Evolutionary conservation across 2,113 vertebrate species (phyloP).

Genomic region (Ptyas mucosa): DNA sequence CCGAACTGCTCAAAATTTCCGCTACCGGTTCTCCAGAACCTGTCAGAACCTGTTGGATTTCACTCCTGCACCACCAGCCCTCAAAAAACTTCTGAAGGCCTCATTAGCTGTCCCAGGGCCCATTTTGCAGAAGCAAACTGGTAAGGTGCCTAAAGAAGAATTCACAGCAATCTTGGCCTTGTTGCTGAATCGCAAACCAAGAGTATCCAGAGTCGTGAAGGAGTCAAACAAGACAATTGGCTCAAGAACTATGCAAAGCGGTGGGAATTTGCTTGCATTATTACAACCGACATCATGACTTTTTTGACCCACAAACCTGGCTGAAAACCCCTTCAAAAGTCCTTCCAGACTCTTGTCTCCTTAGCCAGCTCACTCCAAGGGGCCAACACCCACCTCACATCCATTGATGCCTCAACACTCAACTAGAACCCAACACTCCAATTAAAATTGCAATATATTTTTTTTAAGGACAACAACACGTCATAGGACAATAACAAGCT

Average conservation of each 20-base stretch:
- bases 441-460: too few relatives aligned
- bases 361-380: not conserved
- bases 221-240: not conserved
- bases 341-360: not conserved
- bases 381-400: not conserved
- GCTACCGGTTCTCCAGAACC: too few relatives aligned
- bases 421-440: not conserved
- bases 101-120: not conserved
- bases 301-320: not conserved
- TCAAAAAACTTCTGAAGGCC: not conserved
- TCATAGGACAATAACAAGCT: not conserved
- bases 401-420: not conserved
- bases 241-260: not conserved
- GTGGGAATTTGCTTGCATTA: not conserved
- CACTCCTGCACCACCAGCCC: not conserved
- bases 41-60: too few relatives aligned
- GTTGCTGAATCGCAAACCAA: not conserved
- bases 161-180: not conserved
- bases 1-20: too few relatives aligned
- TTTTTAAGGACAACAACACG: not conserved
- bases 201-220: not conserved
- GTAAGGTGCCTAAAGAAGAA: not conserved
- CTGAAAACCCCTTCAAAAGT: not conserved
- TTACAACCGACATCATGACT: not conserved
- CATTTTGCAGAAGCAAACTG: not conserved